phyloP scores from a whole-genome alignment of 2,888 invertebrate genomes.

The Heteromurus nitidus region DNA sequence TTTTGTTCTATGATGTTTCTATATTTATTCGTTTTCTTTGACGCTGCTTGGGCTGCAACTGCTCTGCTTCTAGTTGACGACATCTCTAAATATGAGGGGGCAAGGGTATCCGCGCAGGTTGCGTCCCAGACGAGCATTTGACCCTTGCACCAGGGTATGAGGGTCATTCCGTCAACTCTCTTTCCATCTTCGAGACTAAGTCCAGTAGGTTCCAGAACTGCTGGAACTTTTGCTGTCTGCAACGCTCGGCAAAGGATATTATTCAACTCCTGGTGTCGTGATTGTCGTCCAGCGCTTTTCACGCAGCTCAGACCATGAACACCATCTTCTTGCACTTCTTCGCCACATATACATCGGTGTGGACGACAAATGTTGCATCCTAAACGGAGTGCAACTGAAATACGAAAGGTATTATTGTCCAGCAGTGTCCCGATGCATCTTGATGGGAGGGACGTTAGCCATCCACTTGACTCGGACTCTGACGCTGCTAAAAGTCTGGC shows the following conservation, averaged over 20 bases:
- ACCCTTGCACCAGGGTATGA: too few relatives aligned
- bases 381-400: constrained; percentile 10
- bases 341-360: constrained; percentile 18
- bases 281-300: too few relatives aligned
- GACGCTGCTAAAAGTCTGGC: not conserved
- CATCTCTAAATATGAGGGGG: not conserved
- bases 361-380: not conserved
- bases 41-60: not conserved
- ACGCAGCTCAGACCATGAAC: constrained; percentile 21
- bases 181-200: too few relatives aligned
- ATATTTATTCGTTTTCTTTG: not conserved
- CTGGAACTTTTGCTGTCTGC: too few relatives aligned
- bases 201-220: too few relatives aligned
- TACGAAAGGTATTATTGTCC: constrained; percentile 4
- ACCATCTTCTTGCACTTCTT: constrained; percentile 1
- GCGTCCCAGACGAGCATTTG: not conserved
- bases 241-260: not conserved
- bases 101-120: not conserved
- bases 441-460: constrained; percentile 29
- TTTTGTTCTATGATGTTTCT: constrained; percentile 6
- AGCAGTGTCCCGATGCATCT: constrained; percentile 17
- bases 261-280: too few relatives aligned
- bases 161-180: too few relatives aligned
- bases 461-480: not conserved
- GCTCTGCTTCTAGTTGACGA: not conserved